A percentile compares a stretch with the other conserved stretches of the same genome.
These are phyloP conservation scores for Solea solea DNA, from an alignment of 2,113 vertebrate genomes.

Conservation along the genomic window DNA sequence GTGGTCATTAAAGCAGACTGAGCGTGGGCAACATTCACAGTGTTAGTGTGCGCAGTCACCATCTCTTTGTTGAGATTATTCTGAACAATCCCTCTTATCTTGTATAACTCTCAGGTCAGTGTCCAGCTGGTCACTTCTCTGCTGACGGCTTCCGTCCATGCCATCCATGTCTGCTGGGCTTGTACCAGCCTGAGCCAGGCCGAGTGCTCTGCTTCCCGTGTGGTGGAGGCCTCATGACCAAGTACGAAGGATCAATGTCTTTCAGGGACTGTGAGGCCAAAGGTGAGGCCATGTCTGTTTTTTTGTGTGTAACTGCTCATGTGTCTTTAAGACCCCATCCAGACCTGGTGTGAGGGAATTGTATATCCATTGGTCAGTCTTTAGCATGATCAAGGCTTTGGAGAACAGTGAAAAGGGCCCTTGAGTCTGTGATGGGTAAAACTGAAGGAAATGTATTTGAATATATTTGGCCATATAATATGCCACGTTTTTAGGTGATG, in stretches of 20 bases:
- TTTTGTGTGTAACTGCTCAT: neutral
- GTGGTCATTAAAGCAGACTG: neutral
- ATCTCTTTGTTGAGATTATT: neutral
- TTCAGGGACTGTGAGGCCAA: constrained; percentile 97
- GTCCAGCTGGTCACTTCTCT: constrained; percentile 90
- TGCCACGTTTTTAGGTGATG: too few relatives aligned
- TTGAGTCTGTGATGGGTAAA: too few relatives aligned
- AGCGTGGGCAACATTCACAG: too few relatives aligned
- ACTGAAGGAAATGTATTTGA: too few relatives aligned
- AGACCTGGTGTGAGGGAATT: too few relatives aligned
- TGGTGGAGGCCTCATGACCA: constrained; percentile 93
- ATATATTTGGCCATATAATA: too few relatives aligned
- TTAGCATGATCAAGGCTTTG: too few relatives aligned
- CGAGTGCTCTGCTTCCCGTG: constrained; percentile 93
- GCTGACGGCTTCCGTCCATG: constrained; percentile 92
- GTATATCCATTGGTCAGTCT: too few relatives aligned
- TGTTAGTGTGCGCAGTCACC: neutral
- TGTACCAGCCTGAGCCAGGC: constrained; percentile 90
- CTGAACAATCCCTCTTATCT: neutral
- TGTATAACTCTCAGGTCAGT: constrained; percentile 85
- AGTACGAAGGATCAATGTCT: constrained; percentile 85
- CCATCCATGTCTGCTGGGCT: constrained; percentile 85
- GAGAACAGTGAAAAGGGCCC: too few relatives aligned
- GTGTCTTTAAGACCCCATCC: neutral
- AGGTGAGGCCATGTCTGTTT: constrained; percentile 78